These are phyloP conservation scores for Chalcis sispes DNA, from an alignment of 2,888 invertebrate genomes.

Conservation along the genomic window DNA sequence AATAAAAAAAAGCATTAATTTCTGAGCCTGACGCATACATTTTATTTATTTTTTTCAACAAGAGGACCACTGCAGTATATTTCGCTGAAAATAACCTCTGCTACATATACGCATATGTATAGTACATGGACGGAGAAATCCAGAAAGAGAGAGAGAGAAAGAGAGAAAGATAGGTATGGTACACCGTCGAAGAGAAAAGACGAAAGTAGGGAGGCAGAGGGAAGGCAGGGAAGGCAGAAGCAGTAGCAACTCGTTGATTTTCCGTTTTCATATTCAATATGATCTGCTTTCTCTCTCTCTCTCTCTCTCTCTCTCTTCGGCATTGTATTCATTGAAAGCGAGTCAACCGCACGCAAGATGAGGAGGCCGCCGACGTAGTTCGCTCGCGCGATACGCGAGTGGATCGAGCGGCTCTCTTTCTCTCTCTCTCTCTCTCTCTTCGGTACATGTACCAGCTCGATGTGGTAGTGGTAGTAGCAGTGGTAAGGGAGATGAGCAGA, in stretches of 20 bases:
- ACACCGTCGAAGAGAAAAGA: background rate
- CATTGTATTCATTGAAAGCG: constrained; percentile 76
- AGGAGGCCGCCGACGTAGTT: constrained; percentile 68
- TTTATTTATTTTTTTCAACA: constrained; percentile 36
- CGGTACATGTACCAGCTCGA: constrained; percentile 54
- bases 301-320: constrained; percentile 65
- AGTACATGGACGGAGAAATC: background rate
- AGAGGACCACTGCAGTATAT: too few relatives aligned
- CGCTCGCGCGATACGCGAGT: constrained; percentile 67
- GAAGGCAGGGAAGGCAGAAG: constrained; percentile 26
- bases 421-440: too few relatives aligned
- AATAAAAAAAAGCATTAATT: constrained; percentile 28
- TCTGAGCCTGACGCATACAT: background rate
- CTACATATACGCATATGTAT: background rate
- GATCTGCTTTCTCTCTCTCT: constrained; percentile 68
- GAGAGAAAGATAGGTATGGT: constrained; percentile 1
- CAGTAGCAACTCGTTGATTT: constrained; percentile 73
- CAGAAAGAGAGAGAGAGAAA: background rate
- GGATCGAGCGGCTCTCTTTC: constrained; percentile 58
- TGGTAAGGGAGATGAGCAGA: constrained; percentile 56
- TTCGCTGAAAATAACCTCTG: too few relatives aligned
- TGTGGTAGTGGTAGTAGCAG: constrained; percentile 14
- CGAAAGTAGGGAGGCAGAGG: background rate
- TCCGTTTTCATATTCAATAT: constrained; percentile 76
- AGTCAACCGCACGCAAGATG: constrained; percentile 76